Base-by-base conservation (phyloP, 2,888 invertebrate species). In the Noctua janthe region DNA sequence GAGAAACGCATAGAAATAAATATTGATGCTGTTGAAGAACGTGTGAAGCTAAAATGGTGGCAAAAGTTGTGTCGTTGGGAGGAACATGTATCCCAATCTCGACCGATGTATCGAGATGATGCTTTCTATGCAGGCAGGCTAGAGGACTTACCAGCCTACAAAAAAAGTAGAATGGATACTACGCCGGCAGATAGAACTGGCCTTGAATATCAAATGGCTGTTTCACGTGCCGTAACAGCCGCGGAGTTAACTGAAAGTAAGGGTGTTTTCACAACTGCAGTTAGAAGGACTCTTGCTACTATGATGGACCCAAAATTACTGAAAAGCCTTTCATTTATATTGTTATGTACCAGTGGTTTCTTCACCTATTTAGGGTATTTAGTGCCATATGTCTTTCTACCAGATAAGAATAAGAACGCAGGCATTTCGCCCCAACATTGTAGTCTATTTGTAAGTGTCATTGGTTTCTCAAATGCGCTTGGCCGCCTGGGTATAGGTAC, bases 101-200 rank as follows among this genome's bases (percentile, higher is more conserved):
- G 97, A 20, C 97, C 97, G 6, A 92, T 97, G 94, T 97, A 97
- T 86, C 92, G 97, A 81, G 97, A 97, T 89, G 97, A 97, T 87
- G 96, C 93, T 74, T 97, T 97, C 91, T 97, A 95, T 85, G 92
- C 91, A 23, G 96, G 97, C 1, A 94, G 93, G 80, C 73, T 97
- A 74, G 92, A 95, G 86, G 92, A 93, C 13, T 89, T 97, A 80
- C 94, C 95, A 35, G 90, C 85, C 17, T 97, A 97, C 86, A 94
- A 95, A 90, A 97, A 96, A 92, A 96, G 95, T 91, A 90, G 91
- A 84, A 87, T 94, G 81, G 93, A 93, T 66, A 90, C 92, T 10
- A 67, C 90, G 23, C 87, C 87, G 13, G 93, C 93, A 79, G 84
- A 86, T 2, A 94, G 93, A 91, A 96, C 96, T 11, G 97, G 96